phyloP scores from a whole-genome alignment of 2,888 invertebrate genomes.

The Phyllotreta cruciferae region DNA sequence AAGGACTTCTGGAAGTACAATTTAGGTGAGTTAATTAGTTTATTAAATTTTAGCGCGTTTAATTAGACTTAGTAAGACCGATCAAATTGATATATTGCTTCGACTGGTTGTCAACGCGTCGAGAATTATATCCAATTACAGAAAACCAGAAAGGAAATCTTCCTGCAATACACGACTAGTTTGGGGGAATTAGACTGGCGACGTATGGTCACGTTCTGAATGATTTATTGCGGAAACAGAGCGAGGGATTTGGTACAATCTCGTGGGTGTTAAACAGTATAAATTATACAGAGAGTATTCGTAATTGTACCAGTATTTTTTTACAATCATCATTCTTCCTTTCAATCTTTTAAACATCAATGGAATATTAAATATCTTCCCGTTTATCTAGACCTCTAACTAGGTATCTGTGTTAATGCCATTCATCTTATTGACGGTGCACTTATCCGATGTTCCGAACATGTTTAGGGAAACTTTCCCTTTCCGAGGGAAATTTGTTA shows the following conservation, averaged over 20 bases:
- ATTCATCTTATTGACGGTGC: too few relatives aligned
- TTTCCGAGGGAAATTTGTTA: conserved; percentile 6
- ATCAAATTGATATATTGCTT: not conserved
- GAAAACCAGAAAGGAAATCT: conserved; percentile 2
- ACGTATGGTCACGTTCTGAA: conserved; percentile 31
- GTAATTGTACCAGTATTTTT: conserved; percentile 5
- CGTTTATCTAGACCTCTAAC: too few relatives aligned
- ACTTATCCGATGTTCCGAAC: not conserved
- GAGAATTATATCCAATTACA: conserved; percentile 13
- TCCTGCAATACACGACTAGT: not conserved
- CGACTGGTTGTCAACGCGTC: conserved; percentile 5
- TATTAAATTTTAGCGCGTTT: not conserved
- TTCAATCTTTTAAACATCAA: too few relatives aligned
- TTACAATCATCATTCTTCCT: too few relatives aligned
- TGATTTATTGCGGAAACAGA: conserved; percentile 31
- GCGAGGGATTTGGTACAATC: conserved; percentile 32
- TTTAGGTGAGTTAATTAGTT: conserved; percentile 63
- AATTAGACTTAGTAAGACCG: not conserved
- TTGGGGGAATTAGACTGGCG: conserved; percentile 27
- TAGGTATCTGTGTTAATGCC: not conserved
- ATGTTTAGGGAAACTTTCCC: conserved; percentile 7
- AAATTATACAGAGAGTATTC: conserved; percentile 26
- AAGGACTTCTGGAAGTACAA: conserved; percentile 87
- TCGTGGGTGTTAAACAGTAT: conserved; percentile 27
- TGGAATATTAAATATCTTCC: too few relatives aligned